A percentile compares a stretch with the other conserved stretches of the same genome.
These are phyloP conservation scores for Cryptus armator DNA, from an alignment of 2,888 invertebrate genomes.

Conservation along the genomic window DNA sequence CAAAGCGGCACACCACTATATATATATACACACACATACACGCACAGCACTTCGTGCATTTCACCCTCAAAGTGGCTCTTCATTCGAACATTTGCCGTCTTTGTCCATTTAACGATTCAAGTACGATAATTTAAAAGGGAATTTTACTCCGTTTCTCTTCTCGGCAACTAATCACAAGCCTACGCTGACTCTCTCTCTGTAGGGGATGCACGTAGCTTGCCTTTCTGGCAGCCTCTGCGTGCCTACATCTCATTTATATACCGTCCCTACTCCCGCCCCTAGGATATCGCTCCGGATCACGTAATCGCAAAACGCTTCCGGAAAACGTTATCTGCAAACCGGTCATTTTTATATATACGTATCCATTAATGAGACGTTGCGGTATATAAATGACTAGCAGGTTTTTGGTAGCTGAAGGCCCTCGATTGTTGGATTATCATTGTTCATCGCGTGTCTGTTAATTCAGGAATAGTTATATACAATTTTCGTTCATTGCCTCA, in stretches of 20 bases:
- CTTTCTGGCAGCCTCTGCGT: slow-evolving; percentile 17
- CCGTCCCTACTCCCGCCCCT: slow-evolving; percentile 1
- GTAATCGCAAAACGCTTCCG: slow-evolving; percentile 58
- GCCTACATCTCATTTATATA: slow-evolving; percentile 41
- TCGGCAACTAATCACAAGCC: background rate
- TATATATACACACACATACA: background rate
- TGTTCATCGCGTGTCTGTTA: too few relatives aligned
- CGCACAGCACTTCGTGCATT: background rate
- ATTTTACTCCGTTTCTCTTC: background rate
- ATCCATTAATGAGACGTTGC: background rate
- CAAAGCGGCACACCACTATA: background rate
- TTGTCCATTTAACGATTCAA: slow-evolving; percentile 7
- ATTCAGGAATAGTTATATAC: too few relatives aligned
- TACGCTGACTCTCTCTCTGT: background rate
- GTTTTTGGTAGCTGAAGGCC: background rate
- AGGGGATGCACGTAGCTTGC: slow-evolving; percentile 7
- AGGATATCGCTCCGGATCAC: slow-evolving; percentile 55
- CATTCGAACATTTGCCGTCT: slow-evolving; percentile 9
- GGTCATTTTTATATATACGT: slow-evolving; percentile 40
- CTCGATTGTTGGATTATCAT: too few relatives aligned
- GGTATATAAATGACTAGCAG: background rate
- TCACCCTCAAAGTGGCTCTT: background rate
- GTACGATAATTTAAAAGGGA: background rate
- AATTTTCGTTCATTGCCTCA: too few relatives aligned
- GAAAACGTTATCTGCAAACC: slow-evolving; percentile 50